These are phyloP conservation scores for Sesia apiformis DNA, from an alignment of 2,888 invertebrate species.

Conservation along the genomic window DNA sequence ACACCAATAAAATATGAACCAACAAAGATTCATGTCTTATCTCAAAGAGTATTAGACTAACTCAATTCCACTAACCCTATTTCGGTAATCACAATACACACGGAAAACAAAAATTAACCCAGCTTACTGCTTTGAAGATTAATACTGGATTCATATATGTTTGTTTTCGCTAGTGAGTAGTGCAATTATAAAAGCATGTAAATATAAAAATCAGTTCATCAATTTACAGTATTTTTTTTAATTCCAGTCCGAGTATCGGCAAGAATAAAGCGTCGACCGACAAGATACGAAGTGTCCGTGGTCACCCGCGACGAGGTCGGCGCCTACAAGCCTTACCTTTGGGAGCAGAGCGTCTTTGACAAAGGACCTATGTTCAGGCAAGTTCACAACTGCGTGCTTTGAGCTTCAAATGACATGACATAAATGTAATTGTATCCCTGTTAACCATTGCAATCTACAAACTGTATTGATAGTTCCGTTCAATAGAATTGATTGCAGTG, in stretches of 20 bases:
- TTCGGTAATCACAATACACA: no score
- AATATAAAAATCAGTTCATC: neutral
- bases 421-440: neutral
- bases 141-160: no score
- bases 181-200: neutral
- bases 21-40: no score
- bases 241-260: constrained; percentile 88
- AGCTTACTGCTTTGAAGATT: no score
- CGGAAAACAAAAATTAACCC: no score
- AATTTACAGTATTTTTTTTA: neutral
- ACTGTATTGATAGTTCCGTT: neutral
- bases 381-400: constrained; percentile 9
- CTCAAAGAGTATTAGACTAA: no score
- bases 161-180: no score
- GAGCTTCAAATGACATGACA: neutral
- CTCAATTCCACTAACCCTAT: no score
- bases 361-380: constrained; percentile 95
- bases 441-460: neutral
- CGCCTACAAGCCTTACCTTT: constrained; percentile 95
- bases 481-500: neutral
- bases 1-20: no score
- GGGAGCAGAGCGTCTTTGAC: constrained; percentile 96
- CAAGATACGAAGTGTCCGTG: constrained; percentile 92
- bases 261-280: constrained; percentile 88
- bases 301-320: constrained; percentile 96